Conservation (phyloP, 2,113 vertebrate genomes). For the Heterochromis multidens region DNA sequence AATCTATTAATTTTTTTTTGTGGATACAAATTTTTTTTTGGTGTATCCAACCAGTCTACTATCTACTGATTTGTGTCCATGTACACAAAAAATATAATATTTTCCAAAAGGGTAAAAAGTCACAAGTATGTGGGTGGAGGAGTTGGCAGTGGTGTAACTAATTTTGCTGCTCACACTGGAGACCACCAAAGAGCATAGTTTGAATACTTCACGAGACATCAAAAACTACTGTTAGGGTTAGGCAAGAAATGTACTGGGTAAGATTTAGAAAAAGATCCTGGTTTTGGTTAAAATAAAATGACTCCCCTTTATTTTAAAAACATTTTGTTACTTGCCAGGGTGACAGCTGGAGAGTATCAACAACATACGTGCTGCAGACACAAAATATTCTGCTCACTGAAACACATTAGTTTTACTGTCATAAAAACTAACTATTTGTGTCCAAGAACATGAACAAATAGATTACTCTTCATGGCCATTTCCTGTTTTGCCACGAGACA, state of each 20-base stretch:
- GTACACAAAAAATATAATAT: accelerated
- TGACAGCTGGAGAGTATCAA: not conserved
- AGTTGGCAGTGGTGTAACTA: accelerated
- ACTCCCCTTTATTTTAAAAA: not conserved
- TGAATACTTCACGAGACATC: not conserved
- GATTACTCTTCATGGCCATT: accelerated
- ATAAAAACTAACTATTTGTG: not conserved
- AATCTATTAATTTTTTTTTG: no score
- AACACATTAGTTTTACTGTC: not conserved
- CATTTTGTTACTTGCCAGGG: not conserved
- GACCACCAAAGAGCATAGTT: not conserved
- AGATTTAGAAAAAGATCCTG: not conserved
- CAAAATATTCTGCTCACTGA: not conserved
- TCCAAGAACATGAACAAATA: not conserved
- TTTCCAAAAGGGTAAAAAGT: not conserved
- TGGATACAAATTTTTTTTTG: not conserved
- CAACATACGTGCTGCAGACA: not conserved
- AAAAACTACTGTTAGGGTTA: not conserved
- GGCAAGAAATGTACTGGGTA: not conserved
- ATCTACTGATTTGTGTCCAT: accelerated
- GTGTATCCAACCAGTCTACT: not conserved
- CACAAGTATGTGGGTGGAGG: not conserved
- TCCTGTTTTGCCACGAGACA: not conserved
- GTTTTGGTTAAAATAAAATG: accelerated
- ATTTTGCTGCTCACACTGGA: not conserved